Conservation (phyloP, 1,140 invertebrate genomes). For the Epicauta chinensis region DNA sequence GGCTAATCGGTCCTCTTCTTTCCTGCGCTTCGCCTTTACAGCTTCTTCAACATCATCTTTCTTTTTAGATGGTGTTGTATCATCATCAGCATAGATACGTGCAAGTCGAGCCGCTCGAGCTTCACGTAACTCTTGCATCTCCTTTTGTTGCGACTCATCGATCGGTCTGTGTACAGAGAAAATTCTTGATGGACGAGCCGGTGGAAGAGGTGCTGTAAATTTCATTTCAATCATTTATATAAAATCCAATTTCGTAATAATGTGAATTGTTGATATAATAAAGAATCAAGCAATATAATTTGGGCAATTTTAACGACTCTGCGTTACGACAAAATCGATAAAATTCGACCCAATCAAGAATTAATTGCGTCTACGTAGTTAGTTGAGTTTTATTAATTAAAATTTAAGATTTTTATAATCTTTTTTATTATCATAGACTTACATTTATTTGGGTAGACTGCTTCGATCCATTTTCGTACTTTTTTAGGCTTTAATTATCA, state of each 20-base stretch:
- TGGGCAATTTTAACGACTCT: background rate
- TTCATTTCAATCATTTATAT: too few species aligned
- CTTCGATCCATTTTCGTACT: background rate
- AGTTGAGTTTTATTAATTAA: constrained; percentile 11
- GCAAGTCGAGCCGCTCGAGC: constrained; percentile 48
- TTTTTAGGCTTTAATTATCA: constrained; percentile 8
- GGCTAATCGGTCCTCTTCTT: constrained; percentile 53
- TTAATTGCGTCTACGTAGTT: constrained; percentile 4
- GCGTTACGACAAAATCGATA: too few species aligned
- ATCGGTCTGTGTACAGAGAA: constrained; percentile 49
- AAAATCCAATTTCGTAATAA: too few species aligned
- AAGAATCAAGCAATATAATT: background rate
- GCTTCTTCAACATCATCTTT: constrained; percentile 47
- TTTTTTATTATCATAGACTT: constrained; percentile 5
- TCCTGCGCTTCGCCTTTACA: constrained; percentile 50
- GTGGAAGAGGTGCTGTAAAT: constrained; percentile 51
- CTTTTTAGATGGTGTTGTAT: constrained; percentile 42
- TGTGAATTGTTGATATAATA: too few species aligned
- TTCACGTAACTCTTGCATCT: constrained; percentile 48
- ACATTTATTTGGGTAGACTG: background rate
- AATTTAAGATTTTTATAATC: constrained; percentile 3
- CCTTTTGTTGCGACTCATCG: constrained; percentile 50
- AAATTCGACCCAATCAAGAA: background rate
- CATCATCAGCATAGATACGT: constrained; percentile 43
- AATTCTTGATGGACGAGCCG: constrained; percentile 55